Base-by-base conservation (phyloP, 2,113 vertebrate genomes). In the Tinamus guttatus region DNA sequence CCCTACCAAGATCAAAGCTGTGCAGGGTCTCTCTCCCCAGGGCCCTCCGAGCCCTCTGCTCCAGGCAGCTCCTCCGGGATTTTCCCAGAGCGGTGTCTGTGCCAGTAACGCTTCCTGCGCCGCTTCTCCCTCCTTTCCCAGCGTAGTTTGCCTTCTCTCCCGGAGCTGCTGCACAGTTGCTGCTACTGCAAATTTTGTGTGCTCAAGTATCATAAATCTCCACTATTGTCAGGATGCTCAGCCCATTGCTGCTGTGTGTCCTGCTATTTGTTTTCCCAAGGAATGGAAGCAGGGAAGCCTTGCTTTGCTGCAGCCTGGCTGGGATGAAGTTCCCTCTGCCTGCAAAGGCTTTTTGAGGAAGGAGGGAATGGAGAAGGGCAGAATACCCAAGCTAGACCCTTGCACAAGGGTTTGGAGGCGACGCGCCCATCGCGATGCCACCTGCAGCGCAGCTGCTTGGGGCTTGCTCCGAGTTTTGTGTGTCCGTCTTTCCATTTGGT, bases 351-450 rank as follows among this genome's bases (percentile, higher is more conserved):
- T 45, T 91, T 78, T 91, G 81, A 41, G 85, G 52, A 85, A 38
- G 65, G 8, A 12, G 25, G 38, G 18, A 12, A 40, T 19, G 81
- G 47, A 82, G 52, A 83, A 51, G 65, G 13, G 15, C 78, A 32
- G 30, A 28, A 30, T 13, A 0, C 18, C 40, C 86, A 86, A 80
- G n/a, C 28, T 13, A 52, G 59, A 75, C 51, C 18, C 74, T 91
- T 4, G 19, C 80, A 20, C 0, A 0, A 0, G 4, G 8, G 2
- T 24, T 58, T 83, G 63, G 59, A 58, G 36, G 32, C 40, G 5
- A 21, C 1, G 0, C 8, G 47, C 41, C 67, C 56, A 24, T 47
- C 32, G 15, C 59, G 58, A 59, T 0, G 0, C 62, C 47, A 67
- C 14, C 4, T 4, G 30, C 56, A 60, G 76, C 1, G 0, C 9